Evolutionary conservation across 2,888 invertebrate species (phyloP).

Genomic region (Thymelicus acteon): DNA sequence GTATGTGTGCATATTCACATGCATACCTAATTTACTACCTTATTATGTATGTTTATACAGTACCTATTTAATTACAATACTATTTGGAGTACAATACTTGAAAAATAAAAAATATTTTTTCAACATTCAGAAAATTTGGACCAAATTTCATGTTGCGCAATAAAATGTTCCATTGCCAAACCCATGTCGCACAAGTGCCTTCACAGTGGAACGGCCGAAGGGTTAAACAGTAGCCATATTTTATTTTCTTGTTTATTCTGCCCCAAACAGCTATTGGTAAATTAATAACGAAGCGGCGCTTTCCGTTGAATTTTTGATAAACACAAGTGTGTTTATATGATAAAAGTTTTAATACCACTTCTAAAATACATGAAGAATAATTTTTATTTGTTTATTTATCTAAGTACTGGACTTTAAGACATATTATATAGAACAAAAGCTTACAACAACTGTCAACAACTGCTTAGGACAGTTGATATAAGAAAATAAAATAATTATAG

Average conservation of each 20-base stretch:
- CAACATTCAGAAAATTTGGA: neutral
- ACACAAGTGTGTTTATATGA: too few species aligned
- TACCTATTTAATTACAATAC: too few species aligned
- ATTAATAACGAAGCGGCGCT: neutral
- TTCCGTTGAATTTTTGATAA: neutral
- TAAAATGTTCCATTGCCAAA: neutral
- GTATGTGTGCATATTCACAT: too few species aligned
- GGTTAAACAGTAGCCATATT: constrained; percentile 8
- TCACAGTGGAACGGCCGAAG: neutral
- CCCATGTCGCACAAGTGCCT: neutral
- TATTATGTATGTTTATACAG: too few species aligned
- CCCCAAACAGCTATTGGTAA: neutral
- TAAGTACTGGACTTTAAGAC: too few species aligned
- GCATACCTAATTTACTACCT: too few species aligned
- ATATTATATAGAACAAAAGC: too few species aligned
- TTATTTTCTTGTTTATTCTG: constrained; percentile 20
- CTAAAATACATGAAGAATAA: too few species aligned
- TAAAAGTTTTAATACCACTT: too few species aligned
- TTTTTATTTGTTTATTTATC: too few species aligned
- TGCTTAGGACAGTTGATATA: neutral
- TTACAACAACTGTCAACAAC: too few species aligned
- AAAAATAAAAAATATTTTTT: neutral
- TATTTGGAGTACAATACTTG: too few species aligned
- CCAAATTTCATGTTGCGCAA: neutral
- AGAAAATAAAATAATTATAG: neutral